Evolutionary conservation across 2,888 invertebrate species (phyloP), one percentile per base, ranked within the genome.

Genomic region (Tryphoninae sp.): DNA sequence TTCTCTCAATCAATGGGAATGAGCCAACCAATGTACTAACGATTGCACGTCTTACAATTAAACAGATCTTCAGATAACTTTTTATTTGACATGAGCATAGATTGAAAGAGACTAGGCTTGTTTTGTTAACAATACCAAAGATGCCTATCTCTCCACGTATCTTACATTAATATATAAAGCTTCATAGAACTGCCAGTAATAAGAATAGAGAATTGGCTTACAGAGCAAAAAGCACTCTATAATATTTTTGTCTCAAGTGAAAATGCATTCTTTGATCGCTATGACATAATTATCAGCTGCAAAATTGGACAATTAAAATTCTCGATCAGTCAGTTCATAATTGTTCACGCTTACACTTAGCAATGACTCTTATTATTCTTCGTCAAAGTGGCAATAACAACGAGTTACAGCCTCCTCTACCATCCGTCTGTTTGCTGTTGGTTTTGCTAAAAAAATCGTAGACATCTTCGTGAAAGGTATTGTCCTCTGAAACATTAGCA

Each of bases 381-480:
- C 68, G 76, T 76, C 61, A 68, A 16, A 76, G 51, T 3, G 58
- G 26, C 62, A 59, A 22, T 45, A 75, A 49, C 67, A 59, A 16
- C 19, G 76, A 68, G 42, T 61, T 42, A 6, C 22, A 33, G 6
- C 33, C 33, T 3, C 33, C 33, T 4, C 33, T 33, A 33, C 6
- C 3, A 33, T 33, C 33, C 33, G 4, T 6, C 33, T 33, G 33
- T 33, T 33, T 33, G 33, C 33, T 33, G 2, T 33, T 33, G 7
- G 33, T 33, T 33, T 33, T 33, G 33, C 3, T 33, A 33, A 3
- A 33, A 33, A 33, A 33, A 33, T 33, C 33, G 33, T 33, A 33
- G 4, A 33, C 33, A 33, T 33, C 33, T 6, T 33, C 33, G 33
- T 33, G 33, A 33, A 6, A 33, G 6, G 33, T 33, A 33, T 33